Conservation (phyloP, 1,140 invertebrate species). For the Drosophila melanica region DNA sequence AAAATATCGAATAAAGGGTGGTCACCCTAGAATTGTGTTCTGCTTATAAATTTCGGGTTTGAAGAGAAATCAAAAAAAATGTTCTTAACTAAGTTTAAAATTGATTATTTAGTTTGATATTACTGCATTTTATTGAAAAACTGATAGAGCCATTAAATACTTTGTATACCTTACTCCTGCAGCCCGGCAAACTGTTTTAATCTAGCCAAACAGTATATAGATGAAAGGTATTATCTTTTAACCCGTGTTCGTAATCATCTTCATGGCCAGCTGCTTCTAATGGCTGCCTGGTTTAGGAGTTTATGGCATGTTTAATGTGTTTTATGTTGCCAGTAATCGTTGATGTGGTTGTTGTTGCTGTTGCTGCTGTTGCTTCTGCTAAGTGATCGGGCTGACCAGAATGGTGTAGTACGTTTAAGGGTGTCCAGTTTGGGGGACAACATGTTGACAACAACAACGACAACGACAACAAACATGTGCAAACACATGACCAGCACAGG, state of each 20-base stretch:
- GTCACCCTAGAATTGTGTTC: too few species aligned
- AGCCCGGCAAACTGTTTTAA: neutral
- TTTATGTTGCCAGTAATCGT: constrained; percentile 21
- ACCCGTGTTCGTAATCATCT: neutral
- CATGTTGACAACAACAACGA: constrained; percentile 76
- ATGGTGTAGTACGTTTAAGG: constrained; percentile 19
- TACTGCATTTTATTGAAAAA: too few species aligned
- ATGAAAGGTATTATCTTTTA: neutral
- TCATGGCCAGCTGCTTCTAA: constrained; percentile 23
- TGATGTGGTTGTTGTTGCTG: constrained; percentile 8
- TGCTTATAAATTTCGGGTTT: too few species aligned
- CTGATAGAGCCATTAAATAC: neutral
- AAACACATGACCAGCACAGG: constrained; percentile 45
- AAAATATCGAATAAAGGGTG: too few species aligned
- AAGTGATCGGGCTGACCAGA: constrained; percentile 61
- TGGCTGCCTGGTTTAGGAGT: constrained; percentile 6
- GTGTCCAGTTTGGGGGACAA: constrained; percentile 65
- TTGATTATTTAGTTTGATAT: too few species aligned
- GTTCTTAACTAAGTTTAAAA: too few species aligned
- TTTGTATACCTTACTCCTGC: neutral
- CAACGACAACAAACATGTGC: constrained; percentile 61
- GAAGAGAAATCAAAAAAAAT: too few species aligned
- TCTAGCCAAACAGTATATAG: constrained; percentile 1
- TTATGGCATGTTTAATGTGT: constrained; percentile 29
- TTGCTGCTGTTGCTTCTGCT: constrained; percentile 7